Evolutionary conservation across 2,113 vertebrate genomes (phyloP).

Genomic region (Brachyhypopomus gauderio): DNA sequence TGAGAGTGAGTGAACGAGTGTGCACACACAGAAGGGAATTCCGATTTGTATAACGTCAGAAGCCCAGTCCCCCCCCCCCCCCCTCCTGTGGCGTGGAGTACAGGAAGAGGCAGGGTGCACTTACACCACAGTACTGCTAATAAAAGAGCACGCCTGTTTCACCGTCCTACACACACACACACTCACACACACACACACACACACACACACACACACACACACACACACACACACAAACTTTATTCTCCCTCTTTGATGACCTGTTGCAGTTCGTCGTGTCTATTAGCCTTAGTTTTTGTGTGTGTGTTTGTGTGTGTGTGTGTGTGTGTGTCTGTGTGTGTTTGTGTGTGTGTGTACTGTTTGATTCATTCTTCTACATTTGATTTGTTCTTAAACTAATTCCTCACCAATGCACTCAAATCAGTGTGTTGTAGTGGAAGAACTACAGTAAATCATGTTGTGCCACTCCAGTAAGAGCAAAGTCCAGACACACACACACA

Average conservation of each 20-base stretch:
- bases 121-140: conserved; percentile 75
- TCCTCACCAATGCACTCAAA: background rate
- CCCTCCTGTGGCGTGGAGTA: conserved; percentile 56
- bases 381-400: background rate
- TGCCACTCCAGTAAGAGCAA: too few relatives aligned
- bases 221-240: conserved; percentile 19
- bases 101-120: conserved; percentile 76
- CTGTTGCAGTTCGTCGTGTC: conserved; percentile 17
- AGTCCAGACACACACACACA: too few relatives aligned
- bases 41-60: conserved; percentile 80
- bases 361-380: conserved; percentile 19
- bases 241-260: conserved; percentile 41
- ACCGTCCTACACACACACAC: conserved; percentile 41
- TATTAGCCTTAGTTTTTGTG: conserved; percentile 10
- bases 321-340: conserved; percentile 1
- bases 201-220: conserved; percentile 8
- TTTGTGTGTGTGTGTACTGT: background rate
- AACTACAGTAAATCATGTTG: background rate
- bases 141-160: conserved; percentile 71
- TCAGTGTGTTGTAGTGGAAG: background rate
- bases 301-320: background rate
- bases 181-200: conserved; percentile 37
- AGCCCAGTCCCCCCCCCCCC: conserved; percentile 67
- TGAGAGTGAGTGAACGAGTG: conserved; percentile 61
- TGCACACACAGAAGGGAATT: conserved; percentile 75